Percentiles rank a stretch among this genome's conserved stretches.
Evolutionary conservation across 2,113 vertebrate genomes (phyloP).

Genomic region (Oryzias celebensis): DNA sequence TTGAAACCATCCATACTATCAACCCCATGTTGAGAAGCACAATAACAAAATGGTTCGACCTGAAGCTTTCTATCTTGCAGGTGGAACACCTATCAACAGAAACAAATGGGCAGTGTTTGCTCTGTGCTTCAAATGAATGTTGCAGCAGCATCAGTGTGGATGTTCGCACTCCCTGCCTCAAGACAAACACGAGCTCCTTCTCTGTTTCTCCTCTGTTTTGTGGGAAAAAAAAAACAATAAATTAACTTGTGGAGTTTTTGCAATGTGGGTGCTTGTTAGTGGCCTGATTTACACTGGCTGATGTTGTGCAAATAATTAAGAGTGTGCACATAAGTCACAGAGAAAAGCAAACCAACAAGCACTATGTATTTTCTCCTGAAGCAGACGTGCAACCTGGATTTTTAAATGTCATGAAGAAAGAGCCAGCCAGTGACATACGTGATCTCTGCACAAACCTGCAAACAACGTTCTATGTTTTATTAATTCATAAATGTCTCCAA

Average conservation of each 20-base stretch:
- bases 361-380: neutral
- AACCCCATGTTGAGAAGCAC: too few relatives aligned
- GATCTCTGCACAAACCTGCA: constrained; percentile 48
- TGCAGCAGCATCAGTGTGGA: constrained; percentile 10
- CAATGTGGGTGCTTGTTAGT: constrained; percentile 27
- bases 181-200: constrained; percentile 27
- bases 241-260: constrained; percentile 3
- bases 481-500: constrained; percentile 64
- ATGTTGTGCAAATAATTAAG: constrained; percentile 9
- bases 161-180: constrained; percentile 11
- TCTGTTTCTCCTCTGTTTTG: neutral
- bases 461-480: constrained; percentile 52
- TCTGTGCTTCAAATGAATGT: constrained; percentile 51
- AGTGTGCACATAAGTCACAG: constrained; percentile 9
- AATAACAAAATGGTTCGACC: too few relatives aligned
- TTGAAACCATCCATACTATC: too few relatives aligned
- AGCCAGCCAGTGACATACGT: neutral
- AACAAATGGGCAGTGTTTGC: constrained; percentile 45
- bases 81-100: constrained; percentile 18
- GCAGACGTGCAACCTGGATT: constrained; percentile 3
- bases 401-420: constrained; percentile 11
- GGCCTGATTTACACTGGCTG: constrained; percentile 27
- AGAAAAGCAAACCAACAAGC: constrained; percentile 6
- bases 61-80: too few relatives aligned
- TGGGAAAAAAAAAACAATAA: too few relatives aligned